phyloP scores from a whole-genome alignment of 64 coral and sea anemone species.

The Montipora capricornis region DNA sequence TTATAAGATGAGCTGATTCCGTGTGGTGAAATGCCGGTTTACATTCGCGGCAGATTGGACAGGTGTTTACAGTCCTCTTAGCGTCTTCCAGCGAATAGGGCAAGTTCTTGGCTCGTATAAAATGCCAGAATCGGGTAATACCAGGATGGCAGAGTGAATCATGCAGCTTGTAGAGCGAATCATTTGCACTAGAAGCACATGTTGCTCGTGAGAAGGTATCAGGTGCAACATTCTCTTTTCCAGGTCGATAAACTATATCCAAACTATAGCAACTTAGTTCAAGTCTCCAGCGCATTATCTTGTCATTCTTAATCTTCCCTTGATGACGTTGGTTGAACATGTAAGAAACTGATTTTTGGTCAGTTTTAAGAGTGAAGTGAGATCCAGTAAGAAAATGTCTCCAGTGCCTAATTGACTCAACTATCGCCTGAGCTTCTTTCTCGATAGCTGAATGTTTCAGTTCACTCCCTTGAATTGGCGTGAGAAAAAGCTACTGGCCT shows the following conservation, averaged over 20 bases:
- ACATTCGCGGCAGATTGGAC: slow-evolving; percentile 49
- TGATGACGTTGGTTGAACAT: slow-evolving; percentile 51
- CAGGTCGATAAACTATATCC: neutral
- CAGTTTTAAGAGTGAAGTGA: slow-evolving; percentile 64
- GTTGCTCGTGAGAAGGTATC: slow-evolving; percentile 58
- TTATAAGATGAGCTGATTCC: slow-evolving; percentile 57
- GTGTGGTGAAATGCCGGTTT: slow-evolving; percentile 64
- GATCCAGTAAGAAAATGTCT: slow-evolving; percentile 61
- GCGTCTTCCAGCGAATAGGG: slow-evolving; percentile 55
- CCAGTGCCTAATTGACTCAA: slow-evolving; percentile 59
- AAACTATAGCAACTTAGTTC: neutral
- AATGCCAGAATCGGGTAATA: slow-evolving; percentile 9
- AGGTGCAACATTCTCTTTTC: neutral
- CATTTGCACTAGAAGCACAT: neutral
- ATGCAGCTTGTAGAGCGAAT: too few species aligned
- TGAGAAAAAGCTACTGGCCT: slow-evolving; percentile 69
- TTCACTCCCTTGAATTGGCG: slow-evolving; percentile 53
- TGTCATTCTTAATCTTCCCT: slow-evolving; percentile 72
- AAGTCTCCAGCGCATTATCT: slow-evolving; percentile 21
- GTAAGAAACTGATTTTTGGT: slow-evolving; percentile 67
- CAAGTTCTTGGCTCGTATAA: slow-evolving; percentile 67
- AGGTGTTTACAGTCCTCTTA: slow-evolving; percentile 44
- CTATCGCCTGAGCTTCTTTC: slow-evolving; percentile 48
- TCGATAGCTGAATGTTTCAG: slow-evolving; percentile 49
- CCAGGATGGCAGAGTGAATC: too few species aligned